phyloP scores from a whole-genome alignment of 37 sponge, comb jelly and placozoan genomes.

The Halisarca cf. caerulea region DNA sequence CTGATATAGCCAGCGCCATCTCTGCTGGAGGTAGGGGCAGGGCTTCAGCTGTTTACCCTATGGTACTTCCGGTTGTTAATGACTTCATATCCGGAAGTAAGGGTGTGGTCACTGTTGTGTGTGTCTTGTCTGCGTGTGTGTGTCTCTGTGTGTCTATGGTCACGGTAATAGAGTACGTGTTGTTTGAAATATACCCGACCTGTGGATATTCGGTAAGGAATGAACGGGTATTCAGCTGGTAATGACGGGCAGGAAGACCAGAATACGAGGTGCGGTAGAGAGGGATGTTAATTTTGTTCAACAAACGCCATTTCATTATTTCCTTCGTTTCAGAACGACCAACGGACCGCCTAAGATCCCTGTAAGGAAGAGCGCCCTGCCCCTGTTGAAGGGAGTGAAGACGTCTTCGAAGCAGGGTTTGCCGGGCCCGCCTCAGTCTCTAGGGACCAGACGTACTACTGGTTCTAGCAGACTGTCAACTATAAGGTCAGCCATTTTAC shows the following conservation, averaged over 20 bases:
- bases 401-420: background rate
- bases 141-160: background rate
- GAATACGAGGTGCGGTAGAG: background rate
- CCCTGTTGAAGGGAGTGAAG: slow-evolving; percentile 15
- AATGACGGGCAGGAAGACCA: background rate
- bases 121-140: background rate
- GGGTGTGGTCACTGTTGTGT: slow-evolving; percentile 11
- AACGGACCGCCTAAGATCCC: background rate
- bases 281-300: no score
- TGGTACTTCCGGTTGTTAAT: background rate
- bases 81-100: slow-evolving; percentile 4
- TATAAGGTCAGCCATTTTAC: slow-evolving; percentile 29
- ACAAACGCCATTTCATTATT: background rate
- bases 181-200: no score
- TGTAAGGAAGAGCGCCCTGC: slow-evolving; percentile 12
- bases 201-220: background rate
- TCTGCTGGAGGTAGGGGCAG: slow-evolving; percentile 21
- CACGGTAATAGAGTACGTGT: no score
- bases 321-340: background rate
- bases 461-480: slow-evolving; percentile 12
- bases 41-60: background rate
- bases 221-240: slow-evolving; percentile 17
- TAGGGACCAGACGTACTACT: background rate
- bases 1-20: background rate
- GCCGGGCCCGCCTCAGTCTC: background rate